Evolutionary conservation across 2,113 vertebrate genomes (phyloP).

Genomic region (Mus spicilegus): DNA sequence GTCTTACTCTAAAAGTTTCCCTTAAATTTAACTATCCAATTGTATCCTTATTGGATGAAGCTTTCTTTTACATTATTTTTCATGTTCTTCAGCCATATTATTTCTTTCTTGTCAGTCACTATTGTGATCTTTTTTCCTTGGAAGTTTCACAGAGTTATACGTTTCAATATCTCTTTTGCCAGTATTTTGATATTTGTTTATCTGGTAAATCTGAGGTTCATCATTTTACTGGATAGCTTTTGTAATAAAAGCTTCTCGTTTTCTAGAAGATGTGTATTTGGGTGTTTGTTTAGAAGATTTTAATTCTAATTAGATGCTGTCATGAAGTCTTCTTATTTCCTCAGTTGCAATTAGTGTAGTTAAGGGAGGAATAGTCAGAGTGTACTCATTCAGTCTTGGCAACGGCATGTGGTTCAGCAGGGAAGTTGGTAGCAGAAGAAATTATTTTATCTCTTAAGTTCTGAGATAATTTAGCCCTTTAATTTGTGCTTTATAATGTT

Average conservation of each 20-base stretch:
- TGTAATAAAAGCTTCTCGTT: not conserved
- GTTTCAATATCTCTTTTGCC: not conserved
- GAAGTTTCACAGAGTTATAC: not conserved
- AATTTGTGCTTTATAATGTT: not conserved
- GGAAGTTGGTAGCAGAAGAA: not conserved
- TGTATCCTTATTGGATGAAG: not conserved
- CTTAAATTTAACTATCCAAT: too few species aligned
- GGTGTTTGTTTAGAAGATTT: not conserved
- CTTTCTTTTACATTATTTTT: not conserved
- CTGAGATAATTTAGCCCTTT: not conserved
- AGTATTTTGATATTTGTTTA: not conserved
- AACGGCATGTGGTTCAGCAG: too few species aligned
- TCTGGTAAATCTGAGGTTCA: not conserved
- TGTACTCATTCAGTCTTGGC: not conserved
- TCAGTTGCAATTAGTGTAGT: not conserved
- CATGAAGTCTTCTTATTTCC: not conserved
- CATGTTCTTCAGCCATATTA: not conserved
- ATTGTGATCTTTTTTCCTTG: too few species aligned
- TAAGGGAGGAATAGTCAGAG: fast-evolving
- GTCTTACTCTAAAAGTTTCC: too few species aligned
- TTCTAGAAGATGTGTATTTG: not conserved
- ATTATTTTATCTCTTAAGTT: not conserved
- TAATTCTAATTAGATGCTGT: too few species aligned
- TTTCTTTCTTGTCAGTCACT: not conserved
- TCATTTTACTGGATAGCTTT: not conserved